Evolutionary conservation across 2,113 vertebrate species (phyloP).

Genomic region (Alosa alosa): DNA sequence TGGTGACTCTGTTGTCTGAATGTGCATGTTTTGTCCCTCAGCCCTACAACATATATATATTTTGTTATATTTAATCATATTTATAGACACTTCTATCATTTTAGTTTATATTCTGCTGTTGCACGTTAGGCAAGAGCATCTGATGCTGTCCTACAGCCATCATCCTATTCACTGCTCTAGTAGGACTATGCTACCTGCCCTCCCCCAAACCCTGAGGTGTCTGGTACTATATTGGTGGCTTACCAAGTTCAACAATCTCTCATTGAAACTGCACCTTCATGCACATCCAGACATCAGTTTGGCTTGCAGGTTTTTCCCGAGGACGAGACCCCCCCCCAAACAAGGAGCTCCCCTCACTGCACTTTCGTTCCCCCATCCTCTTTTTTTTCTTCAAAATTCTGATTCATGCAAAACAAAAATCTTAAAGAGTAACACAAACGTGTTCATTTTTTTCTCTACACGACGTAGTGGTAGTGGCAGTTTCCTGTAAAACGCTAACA

Average conservation of each 20-base stretch:
- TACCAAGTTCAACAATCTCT: background rate
- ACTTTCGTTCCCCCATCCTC: background rate
- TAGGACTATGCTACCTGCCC: background rate
- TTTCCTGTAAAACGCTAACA: constrained; percentile 14
- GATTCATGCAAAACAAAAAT: constrained; percentile 14
- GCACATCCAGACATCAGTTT: constrained; percentile 11
- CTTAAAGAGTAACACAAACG: background rate
- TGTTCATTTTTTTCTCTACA: constrained; percentile 14
- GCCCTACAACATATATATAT: background rate
- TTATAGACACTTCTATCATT: background rate
- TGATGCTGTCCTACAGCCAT: background rate
- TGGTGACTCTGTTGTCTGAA: constrained; percentile 4
- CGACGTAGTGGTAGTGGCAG: background rate
- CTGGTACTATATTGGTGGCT: background rate
- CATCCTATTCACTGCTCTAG: background rate
- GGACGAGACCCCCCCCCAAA: background rate
- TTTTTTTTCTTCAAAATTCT: background rate
- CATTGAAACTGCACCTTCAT: background rate
- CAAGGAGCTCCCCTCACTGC: background rate
- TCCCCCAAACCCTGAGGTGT: constrained; percentile 3
- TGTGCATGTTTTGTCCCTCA: background rate
- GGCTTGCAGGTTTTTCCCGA: background rate
- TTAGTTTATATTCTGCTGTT: background rate
- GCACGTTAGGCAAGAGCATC: background rate
- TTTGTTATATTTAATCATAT: background rate